These are phyloP conservation scores for Caracal caracal DNA, from an alignment of 2,113 vertebrate species.

Conservation along the genomic window DNA sequence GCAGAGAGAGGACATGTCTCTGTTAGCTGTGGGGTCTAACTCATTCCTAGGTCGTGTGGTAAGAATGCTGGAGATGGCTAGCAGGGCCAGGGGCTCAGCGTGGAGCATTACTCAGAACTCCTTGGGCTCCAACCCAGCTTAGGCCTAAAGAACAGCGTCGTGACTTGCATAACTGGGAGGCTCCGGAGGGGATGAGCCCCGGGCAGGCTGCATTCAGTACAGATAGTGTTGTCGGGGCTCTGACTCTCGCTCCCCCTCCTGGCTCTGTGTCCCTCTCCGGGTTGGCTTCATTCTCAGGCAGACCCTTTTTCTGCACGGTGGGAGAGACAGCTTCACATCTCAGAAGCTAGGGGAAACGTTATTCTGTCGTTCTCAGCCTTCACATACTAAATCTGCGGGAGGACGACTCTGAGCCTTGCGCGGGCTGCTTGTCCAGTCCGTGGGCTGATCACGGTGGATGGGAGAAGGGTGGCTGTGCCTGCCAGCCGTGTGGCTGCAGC, in stretches of 20 bases:
- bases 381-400: background rate
- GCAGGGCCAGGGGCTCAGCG: background rate
- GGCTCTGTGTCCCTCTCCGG: background rate
- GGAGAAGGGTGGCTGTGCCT: background rate
- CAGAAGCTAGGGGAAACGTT: background rate
- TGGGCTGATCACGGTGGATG: background rate
- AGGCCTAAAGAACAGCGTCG: background rate
- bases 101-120: background rate
- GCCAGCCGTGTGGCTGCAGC: background rate
- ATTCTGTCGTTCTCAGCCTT: background rate
- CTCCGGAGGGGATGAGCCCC: background rate
- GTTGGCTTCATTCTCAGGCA: background rate
- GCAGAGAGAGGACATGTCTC: background rate
- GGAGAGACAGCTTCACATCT: background rate
- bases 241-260: background rate
- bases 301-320: background rate
- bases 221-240: background rate
- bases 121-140: background rate
- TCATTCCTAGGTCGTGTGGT: background rate
- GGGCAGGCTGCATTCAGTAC: background rate
- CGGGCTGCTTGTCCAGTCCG: background rate
- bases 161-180: background rate
- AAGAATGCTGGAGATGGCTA: background rate
- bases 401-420: rapidly evolving
- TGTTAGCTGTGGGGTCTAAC: background rate